Base-by-base conservation (phyloP, 2,888 invertebrate species). In the Serripes groenlandicus region DNA sequence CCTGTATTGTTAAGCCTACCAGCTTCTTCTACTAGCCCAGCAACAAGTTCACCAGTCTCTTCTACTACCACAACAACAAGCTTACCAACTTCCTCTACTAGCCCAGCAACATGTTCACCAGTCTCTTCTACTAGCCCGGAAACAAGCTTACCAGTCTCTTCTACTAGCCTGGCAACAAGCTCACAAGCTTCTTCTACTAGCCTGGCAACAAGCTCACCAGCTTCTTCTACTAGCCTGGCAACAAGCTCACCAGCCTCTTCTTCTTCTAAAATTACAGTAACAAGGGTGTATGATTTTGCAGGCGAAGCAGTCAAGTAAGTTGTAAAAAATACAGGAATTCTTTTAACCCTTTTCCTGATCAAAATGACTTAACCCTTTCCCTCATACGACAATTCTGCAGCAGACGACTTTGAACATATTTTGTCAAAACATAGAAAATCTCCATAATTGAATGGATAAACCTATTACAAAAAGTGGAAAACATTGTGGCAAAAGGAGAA, bases 271-370 rank as follows among this genome's bases (percentile, higher is more conserved):
- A 91, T 87, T 92, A 95, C 87, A 94, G 95, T 92, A 95, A 95
- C 94, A 7, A 93, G 95, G 90, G 94, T 95, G 23, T 97, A 97
- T 93, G 97, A 98, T 92, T 98, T 98, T 96, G 98, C 98, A 56
- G 98, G 98, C 11, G 98, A 98, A 95, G 97, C 97, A 92, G 96
- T 97, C 71, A 95, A 95, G 97, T 92, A 95, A 95, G 82, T 49
- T 68, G 23, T 58, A 2, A 56, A 56, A 15, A 21, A n/a, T n/a
- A n/a, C n/a, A n/a, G n/a, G n/a, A n/a, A n/a, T n/a, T n/a, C n/a
- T n/a, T n/a, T n/a, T n/a, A n/a, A n/a, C n/a, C n/a, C n/a, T n/a
- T n/a, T n/a, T n/a, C n/a, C n/a, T n/a, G n/a, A n/a, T n/a, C n/a
- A n/a, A n/a, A n/a, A n/a, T n/a, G n/a, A n/a, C n/a, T n/a, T n/a